Conservation (phyloP, 2,113 vertebrate genomes). For the Felis catus region F.catus_Fca126_mat1.0 CM031425.1:20990001-20990500, state of each 20-base stretch:
- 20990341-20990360: neutral
- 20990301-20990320: neutral
- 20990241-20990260: neutral
- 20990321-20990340: neutral
- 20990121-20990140: neutral
- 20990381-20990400: neutral
- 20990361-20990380: conserved; percentile 11
- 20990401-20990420: neutral
- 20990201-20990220: neutral
- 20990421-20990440: conserved; percentile 25
- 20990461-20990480: neutral
- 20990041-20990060: neutral
- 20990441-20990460: neutral
- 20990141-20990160: neutral
- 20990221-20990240: neutral
- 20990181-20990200: neutral
- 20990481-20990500: neutral
- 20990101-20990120: neutral
- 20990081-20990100: neutral
- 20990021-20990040: neutral
- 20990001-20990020: rapidly evolving
- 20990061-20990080: neutral
- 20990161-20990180: neutral
- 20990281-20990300: neutral
- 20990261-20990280: neutral